Evolutionary conservation across 1,140 invertebrate species (phyloP), one percentile per base, ranked within the genome.

Genomic region (Centruroides vittatus): DNA sequence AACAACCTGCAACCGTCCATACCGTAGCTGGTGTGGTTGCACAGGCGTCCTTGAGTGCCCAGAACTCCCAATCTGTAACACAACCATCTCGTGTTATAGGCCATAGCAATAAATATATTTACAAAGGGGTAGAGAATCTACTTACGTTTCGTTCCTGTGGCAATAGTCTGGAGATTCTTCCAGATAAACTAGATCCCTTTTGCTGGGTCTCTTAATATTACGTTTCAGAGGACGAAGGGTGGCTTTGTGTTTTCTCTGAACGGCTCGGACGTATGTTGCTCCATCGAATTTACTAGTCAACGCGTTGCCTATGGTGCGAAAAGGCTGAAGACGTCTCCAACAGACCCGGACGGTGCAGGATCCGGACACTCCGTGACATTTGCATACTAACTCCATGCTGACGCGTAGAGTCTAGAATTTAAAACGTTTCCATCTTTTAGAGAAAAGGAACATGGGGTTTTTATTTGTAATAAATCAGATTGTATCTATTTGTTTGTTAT

Each of bases 351-450:
- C 83, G 50, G 89, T 92, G 76, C 93, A 97, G 3, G 90, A 93
- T 0, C 92, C 93, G 0, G 90, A 94, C 74, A 96, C 92, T 7
- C 93, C 93, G 72, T 97, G 93, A 71, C 93, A 98, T 75, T 95
- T 97, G 80, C 93, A 98, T 10, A 41, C 41, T 41, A 41, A 8
- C 8, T 41, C 41, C 41, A 41, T 41, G 41, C 41, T 41, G 41
- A 8, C 3, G 41, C 41, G 41, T 8, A 41, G 41, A 41, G 41
- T 41, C 41, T 41, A 8, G 8, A 41, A 41, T 41, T 41, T 41
- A 41, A 41, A 41, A 41, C 8, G 8, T 41, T 6, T 41, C 41
- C 41, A 23, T 23, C 41, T 6, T 5, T 41, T 41, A 41, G 8
- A 41, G 41, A 41, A 41, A 41, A 69, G 54, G 47, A 62, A 60